These are phyloP conservation scores for Acrobeloides nanus DNA, from an alignment of 2,888 invertebrate species.

Conservation along the genomic window DNA sequence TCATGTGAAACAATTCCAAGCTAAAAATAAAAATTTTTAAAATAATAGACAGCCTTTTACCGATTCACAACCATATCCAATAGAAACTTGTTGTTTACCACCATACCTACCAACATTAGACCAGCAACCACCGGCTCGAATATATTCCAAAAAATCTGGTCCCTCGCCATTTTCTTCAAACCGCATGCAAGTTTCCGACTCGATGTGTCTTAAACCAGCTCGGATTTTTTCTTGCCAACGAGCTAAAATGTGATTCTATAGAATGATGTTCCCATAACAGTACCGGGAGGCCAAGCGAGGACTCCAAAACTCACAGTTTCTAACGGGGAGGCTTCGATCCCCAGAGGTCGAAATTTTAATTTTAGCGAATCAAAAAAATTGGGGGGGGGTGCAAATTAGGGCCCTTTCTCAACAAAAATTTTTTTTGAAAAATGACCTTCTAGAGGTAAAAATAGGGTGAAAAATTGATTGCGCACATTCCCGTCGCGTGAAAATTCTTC, in stretches of 20 bases:
- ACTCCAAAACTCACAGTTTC: neutral
- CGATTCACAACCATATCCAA: constrained; percentile 45
- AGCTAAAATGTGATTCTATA: no score
- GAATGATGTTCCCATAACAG: neutral
- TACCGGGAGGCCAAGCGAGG: neutral
- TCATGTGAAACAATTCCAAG: constrained; percentile 23
- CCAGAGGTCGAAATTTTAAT: no score
- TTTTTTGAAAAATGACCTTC: no score
- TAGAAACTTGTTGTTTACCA: constrained; percentile 41
- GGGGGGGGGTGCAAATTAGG: no score
- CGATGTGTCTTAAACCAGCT: constrained; percentile 36
- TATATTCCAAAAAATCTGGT: constrained; percentile 21
- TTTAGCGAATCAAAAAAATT: no score
- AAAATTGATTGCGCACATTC: no score
- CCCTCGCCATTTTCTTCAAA: constrained; percentile 41
- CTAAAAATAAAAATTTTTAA: constrained; percentile 5
- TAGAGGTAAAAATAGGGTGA: no score
- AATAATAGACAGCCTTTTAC: constrained; percentile 16
- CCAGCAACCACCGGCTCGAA: constrained; percentile 37
- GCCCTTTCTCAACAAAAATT: no score
- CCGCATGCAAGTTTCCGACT: constrained; percentile 40
- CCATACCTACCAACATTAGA: constrained; percentile 46
- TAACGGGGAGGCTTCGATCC: neutral
- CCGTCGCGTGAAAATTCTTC: no score
- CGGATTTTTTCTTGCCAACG: constrained; percentile 39